phyloP scores from a whole-genome alignment of 2,113 vertebrate genomes.

The Pyxicephalus adspersus region DNA sequence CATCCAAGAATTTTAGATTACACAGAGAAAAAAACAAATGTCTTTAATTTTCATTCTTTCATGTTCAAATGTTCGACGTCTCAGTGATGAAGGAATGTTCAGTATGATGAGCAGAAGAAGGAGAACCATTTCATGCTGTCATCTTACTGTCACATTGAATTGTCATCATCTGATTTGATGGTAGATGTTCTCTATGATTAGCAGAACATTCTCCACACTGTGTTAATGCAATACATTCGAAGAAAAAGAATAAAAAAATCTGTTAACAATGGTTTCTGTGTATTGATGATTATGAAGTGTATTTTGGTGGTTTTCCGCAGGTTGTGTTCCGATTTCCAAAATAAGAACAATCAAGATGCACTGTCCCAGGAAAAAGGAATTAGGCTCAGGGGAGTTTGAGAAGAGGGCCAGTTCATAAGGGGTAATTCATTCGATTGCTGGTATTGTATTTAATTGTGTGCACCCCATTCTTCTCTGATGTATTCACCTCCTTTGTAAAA shows the following conservation, averaged over 20 bases:
- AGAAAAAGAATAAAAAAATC: neutral
- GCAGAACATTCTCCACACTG: neutral
- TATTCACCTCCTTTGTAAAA: too few species aligned
- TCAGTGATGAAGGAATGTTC: conserved; percentile 37
- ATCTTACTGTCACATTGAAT: conserved; percentile 40
- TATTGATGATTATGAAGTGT: neutral
- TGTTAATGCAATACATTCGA: neutral
- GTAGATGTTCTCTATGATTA: conserved; percentile 34
- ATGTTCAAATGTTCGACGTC: conserved; percentile 58
- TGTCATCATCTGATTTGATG: conserved; percentile 17
- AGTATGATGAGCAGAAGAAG: conserved; percentile 27
- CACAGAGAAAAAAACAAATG: conserved; percentile 23
- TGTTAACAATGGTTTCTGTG: neutral
- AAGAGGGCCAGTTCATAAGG: too few species aligned
- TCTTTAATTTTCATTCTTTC: conserved; percentile 53
- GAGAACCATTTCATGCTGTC: conserved; percentile 15
- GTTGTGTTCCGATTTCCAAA: too few species aligned
- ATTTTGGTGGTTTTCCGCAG: neutral
- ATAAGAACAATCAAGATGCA: too few species aligned
- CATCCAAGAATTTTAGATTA: conserved; percentile 16
- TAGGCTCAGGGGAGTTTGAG: too few species aligned
- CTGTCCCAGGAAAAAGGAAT: too few species aligned
- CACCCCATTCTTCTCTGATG: too few species aligned
- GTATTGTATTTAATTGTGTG: too few species aligned
- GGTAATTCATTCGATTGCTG: too few species aligned